Evolutionary conservation across 2,888 invertebrate species (phyloP), one percentile per base, ranked within the genome.

Genomic region (Chloromyia formosa): DNA sequence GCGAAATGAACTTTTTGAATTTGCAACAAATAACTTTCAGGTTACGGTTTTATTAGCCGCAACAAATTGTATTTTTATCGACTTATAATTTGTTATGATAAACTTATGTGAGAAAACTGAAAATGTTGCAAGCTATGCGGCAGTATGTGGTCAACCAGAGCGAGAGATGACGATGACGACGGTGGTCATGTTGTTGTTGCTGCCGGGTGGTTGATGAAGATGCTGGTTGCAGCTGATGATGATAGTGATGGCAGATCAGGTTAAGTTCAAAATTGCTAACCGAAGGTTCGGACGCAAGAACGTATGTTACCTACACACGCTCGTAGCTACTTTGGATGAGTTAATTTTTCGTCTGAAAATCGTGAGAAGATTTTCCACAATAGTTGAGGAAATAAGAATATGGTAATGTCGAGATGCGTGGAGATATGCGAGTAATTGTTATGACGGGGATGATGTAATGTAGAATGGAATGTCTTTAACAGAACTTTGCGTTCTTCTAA

Each of bases 1-100:
- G 56, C 53, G 16, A 16, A n/a, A 71, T 14, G 45, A 73, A 66
- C 56, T 73, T 73, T 73, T 64, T 49, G 18, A 73, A 71, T 66
- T 66, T 66, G 74, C 68, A 72, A 64, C 72, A 76, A 76, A 76
- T 76, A 72, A 72, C 49, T 68, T 49, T 10, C 49, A 22, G 49
- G 74, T 73, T 76, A 68, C 54, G 73, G 75, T 64, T 75, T 76
- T 76, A 76, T 75, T 76, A 76, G 76, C 76, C 74, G 75, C 74
- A 75, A 69, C 76, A 76, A 76, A 76, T 76, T 76, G 75, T 74
- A 75, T 76, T 76, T 76, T 76, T 76, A 76, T 76, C 75, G 73
- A 68, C 69, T 76, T 76, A 73, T 76, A 76, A 76, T 76, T 76
- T 76, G 76, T 76, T 76, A 75, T 76, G 76, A 76, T 75, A 76